Conservation (phyloP, 23 tunicate species). For the Corella eumyota region DNA sequence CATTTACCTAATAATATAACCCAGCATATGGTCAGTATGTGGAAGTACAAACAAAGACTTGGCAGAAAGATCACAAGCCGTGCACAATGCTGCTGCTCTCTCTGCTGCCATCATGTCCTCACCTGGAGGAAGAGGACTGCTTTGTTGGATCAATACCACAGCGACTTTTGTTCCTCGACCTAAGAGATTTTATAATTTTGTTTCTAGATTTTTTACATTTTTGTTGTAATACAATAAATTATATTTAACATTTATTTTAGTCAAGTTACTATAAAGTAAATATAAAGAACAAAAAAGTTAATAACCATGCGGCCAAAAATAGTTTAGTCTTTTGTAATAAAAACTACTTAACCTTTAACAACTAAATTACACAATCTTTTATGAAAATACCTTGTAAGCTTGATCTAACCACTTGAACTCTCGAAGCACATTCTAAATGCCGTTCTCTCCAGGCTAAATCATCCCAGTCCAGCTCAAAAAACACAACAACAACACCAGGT, state of each 20-base stretch:
- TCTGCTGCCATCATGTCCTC: conserved; percentile 84
- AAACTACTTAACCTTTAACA: not conserved
- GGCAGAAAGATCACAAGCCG: conserved; percentile 86
- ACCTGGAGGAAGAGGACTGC: conserved; percentile 85
- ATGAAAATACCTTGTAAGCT: conserved; percentile 40
- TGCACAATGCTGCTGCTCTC: conserved; percentile 78
- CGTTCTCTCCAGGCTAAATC: conserved; percentile 79
- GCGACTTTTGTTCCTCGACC: conserved; percentile 75
- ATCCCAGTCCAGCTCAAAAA: conserved; percentile 91
- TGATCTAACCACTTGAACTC: conserved; percentile 77
- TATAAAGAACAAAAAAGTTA: too few relatives aligned
- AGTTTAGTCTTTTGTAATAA: not conserved
- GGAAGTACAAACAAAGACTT: conserved; percentile 82
- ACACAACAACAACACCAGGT: conserved; percentile 78
- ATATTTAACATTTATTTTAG: too few relatives aligned
- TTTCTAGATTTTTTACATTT: not conserved
- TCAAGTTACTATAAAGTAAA: too few relatives aligned
- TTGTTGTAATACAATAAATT: too few relatives aligned
- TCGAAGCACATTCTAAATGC: conserved; percentile 78
- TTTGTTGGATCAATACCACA: conserved; percentile 70
- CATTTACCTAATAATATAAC: conserved; percentile 45
- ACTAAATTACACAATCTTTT: not conserved
- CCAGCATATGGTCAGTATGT: conserved; percentile 67
- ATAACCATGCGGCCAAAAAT: not conserved
- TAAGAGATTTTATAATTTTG: not conserved